These are phyloP conservation scores for Cyclura pinguis DNA, from an alignment of 2,797 vertebrate genomes.

Conservation along the genomic window DNA sequence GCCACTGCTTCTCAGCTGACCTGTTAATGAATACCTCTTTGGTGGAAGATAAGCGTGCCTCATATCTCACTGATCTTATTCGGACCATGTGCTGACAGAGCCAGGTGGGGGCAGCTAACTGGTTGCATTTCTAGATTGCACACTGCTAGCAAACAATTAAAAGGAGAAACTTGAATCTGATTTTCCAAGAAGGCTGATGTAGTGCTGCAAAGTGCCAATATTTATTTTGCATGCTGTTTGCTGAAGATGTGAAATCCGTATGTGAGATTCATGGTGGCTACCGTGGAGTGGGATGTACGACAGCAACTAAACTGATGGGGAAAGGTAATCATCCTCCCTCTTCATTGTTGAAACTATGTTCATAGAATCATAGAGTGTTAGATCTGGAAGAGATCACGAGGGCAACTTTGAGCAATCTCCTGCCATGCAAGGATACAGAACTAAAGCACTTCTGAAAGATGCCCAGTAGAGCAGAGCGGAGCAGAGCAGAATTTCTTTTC, in stretches of 20 bases:
- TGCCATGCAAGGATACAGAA: background rate
- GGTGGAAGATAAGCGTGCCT: background rate
- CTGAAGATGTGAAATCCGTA: slow-evolving; percentile 12
- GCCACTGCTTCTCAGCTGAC: background rate
- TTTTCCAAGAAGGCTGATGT: slow-evolving; percentile 19
- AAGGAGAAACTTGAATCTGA: background rate
- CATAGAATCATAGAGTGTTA: no score
- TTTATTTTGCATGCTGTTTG: background rate
- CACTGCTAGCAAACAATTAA: background rate
- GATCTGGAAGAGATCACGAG: no score
- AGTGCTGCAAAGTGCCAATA: background rate
- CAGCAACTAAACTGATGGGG: background rate
- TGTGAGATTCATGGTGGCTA: background rate
- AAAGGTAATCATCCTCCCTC: background rate
- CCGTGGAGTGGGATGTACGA: background rate
- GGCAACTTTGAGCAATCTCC: no score
- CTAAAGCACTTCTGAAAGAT: background rate
- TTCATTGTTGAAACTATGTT: background rate
- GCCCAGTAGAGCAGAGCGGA: background rate
- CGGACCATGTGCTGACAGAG: slow-evolving; percentile 3
- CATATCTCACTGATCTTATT: background rate
- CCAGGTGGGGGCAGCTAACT: background rate
- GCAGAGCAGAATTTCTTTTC: no score
- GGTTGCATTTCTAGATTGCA: background rate
- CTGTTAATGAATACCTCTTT: background rate